These are phyloP conservation scores for Rhabdophis nuchalis DNA, from an alignment of 2,797 vertebrate genomes.

Conservation along the genomic window DNA sequence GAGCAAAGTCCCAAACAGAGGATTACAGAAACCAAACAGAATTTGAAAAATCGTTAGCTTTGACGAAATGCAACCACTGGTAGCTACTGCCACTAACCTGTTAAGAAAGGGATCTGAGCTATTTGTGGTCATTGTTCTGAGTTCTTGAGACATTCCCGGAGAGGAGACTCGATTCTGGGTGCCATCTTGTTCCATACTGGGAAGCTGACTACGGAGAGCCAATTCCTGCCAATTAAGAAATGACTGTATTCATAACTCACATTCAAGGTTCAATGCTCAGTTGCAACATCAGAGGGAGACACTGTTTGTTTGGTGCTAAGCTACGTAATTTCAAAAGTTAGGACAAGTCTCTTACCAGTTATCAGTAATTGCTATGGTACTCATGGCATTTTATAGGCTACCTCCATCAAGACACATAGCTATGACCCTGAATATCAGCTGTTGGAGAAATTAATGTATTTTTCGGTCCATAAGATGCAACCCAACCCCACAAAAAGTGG, in stretches of 20 bases:
- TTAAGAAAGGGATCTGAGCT: conserved; percentile 99
- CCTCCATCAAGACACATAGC: neutral
- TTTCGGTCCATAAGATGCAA: too few relatives aligned
- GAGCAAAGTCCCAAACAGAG: conserved; percentile 65
- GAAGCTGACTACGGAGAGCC: conserved; percentile 92
- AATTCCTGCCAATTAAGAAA: conserved; percentile 80
- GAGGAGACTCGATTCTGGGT: conserved; percentile 90
- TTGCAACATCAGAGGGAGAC: neutral
- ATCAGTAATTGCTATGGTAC: neutral
- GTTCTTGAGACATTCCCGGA: conserved; percentile 90
- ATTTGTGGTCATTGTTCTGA: conserved; percentile 97
- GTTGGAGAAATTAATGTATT: neutral
- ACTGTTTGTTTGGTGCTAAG: neutral
- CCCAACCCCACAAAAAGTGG: too few relatives aligned
- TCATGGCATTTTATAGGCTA: neutral
- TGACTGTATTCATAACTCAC: conserved; percentile 38
- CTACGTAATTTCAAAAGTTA: neutral
- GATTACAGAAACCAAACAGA: conserved; percentile 55
- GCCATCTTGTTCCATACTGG: conserved; percentile 93
- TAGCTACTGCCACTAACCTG: conserved; percentile 79
- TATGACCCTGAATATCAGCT: neutral
- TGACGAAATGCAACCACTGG: neutral
- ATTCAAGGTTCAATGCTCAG: neutral
- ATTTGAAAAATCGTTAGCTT: conserved; percentile 41
- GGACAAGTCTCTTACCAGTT: neutral